These are phyloP conservation scores for Rhadinocentrus ornatus DNA, from an alignment of 2,797 vertebrate genomes.

Conservation along the genomic window DNA sequence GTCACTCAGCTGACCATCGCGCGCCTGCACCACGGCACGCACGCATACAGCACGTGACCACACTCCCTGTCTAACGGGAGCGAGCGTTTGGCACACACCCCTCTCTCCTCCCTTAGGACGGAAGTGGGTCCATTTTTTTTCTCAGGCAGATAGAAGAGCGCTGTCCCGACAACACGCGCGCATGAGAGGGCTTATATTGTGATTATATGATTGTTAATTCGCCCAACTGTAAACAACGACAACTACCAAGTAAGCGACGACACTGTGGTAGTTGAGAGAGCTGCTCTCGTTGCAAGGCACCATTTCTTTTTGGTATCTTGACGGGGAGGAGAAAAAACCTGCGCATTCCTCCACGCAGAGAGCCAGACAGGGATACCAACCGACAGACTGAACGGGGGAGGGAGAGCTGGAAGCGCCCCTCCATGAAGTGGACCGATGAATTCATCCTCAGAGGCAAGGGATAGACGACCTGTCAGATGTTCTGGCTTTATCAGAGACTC, in stretches of 20 bases:
- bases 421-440: constrained; percentile 39
- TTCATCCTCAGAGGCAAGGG: constrained; percentile 8
- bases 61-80: constrained; percentile 19
- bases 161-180: constrained; percentile 73
- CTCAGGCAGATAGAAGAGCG: constrained; percentile 81
- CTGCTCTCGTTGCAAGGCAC: constrained; percentile 5
- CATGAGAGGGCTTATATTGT: constrained; percentile 23
- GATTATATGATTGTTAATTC: constrained; percentile 32
- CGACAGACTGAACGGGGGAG: constrained; percentile 14
- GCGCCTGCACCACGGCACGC: neutral
- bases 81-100: constrained; percentile 37
- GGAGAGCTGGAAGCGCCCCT: constrained; percentile 58
- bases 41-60: constrained; percentile 7
- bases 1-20: constrained; percentile 1
- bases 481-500: neutral
- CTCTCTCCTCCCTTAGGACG: constrained; percentile 36
- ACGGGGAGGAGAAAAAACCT: constrained; percentile 38
- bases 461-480: neutral
- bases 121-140: constrained; percentile 81
- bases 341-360: constrained; percentile 75
- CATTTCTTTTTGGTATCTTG: constrained; percentile 4
- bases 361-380: constrained; percentile 28
- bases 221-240: constrained; percentile 19
- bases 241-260: constrained; percentile 6
- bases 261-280: neutral